phyloP scores from a whole-genome alignment of 2,797 vertebrate species.

The Onychomys leucogaster region DNA sequence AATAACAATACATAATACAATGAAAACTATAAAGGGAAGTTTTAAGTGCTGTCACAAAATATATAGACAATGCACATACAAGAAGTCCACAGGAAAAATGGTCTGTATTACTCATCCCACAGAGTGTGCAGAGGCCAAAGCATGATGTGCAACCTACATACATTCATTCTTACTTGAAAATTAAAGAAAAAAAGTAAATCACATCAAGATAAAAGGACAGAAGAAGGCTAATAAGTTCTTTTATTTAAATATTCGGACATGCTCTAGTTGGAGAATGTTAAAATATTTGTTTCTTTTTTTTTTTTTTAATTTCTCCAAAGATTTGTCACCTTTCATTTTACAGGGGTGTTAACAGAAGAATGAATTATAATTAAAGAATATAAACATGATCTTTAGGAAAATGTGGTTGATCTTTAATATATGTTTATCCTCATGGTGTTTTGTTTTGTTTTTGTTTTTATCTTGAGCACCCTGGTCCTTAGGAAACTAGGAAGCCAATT shows the following conservation, averaged over 20 bases:
- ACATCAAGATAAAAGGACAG: not conserved
- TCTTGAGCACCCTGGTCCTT: not conserved
- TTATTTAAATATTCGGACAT: slow-evolving; percentile 40
- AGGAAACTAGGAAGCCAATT: not conserved
- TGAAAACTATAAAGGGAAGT: not conserved
- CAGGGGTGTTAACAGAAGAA: not conserved
- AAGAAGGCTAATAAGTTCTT: not conserved
- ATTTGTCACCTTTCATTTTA: not conserved
- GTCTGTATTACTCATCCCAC: too few species aligned
- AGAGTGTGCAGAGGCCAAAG: not conserved
- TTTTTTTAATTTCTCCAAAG: not conserved
- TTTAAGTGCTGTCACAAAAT: not conserved
- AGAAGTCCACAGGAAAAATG: not conserved
- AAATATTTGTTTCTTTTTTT: not conserved
- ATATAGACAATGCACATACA: not conserved
- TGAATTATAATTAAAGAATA: not conserved
- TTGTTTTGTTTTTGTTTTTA: not conserved
- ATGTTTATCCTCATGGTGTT: not conserved
- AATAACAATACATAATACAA: too few species aligned
- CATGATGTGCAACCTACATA: not conserved
- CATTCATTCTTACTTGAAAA: not conserved
- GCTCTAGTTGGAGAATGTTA: not conserved
- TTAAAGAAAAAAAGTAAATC: not conserved
- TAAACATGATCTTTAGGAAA: not conserved
- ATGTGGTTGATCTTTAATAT: not conserved